A percentile compares a stretch with the other conserved stretches of the same genome.
These are phyloP conservation scores for Tupaia tana DNA, from an alignment of 2,113 vertebrate genomes.

Conservation along the genomic window DNA sequence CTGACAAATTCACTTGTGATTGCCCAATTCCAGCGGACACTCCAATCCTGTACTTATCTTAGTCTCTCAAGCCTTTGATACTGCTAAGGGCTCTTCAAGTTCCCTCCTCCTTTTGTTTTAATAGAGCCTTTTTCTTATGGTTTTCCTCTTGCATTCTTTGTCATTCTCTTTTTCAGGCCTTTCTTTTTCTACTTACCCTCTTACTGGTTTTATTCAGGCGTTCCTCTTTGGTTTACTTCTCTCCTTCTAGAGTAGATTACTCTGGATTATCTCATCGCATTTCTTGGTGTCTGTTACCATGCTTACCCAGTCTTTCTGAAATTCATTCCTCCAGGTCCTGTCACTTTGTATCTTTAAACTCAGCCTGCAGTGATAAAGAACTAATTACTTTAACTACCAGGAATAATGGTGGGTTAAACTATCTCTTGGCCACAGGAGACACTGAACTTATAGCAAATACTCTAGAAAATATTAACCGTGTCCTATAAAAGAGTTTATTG, in stretches of 20 bases:
- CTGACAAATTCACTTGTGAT: not conserved
- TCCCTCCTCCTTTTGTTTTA: not conserved
- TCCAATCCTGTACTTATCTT: not conserved
- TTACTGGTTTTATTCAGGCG: not conserved
- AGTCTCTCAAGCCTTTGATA: not conserved
- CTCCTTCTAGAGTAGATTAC: not conserved
- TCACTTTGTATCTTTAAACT: not conserved
- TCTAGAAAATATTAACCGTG: not conserved
- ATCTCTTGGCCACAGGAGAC: not conserved
- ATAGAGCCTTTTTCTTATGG: not conserved
- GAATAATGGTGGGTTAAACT: not conserved
- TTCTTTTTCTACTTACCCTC: not conserved
- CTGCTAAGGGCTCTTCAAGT: not conserved
- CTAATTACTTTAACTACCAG: not conserved
- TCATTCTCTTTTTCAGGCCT: not conserved
- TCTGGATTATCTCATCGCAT: not conserved
- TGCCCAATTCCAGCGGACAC: not conserved
- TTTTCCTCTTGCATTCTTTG: not conserved
- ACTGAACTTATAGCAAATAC: not conserved
- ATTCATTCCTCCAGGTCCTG: not conserved
- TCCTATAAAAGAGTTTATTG: not conserved
- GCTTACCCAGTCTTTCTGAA: not conserved
- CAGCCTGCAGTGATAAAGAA: not conserved
- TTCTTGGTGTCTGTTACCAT: not conserved
- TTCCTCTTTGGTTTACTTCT: slow-evolving; percentile 2